Evolutionary conservation across 2,113 vertebrate genomes (phyloP), one percentile per base, ranked within the genome.

Genomic region (Origma solitaria): DNA sequence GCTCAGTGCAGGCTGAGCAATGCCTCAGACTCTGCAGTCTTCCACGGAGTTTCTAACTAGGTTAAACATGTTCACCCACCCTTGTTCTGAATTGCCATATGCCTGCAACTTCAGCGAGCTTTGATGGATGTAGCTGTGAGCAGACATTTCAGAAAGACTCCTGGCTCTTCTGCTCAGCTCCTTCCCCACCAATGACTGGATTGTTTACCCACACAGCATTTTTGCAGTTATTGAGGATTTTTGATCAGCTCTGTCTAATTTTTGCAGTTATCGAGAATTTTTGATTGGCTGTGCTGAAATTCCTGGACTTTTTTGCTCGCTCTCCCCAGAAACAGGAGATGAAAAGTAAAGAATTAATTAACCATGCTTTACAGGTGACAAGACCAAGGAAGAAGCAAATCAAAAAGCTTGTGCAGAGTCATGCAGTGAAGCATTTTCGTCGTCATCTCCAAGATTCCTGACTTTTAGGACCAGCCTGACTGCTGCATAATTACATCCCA

Each of bases 41-140:
- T 91, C 75, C 90, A 62, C 30, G 2, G 87, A 92, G 64, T 72
- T 94, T 75, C 85, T 93, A 90, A 88, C 86, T 95, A 92, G 92
- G 85, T 88, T 91, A 94, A 94, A 88, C 47, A 65, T 85, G 68
- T 92, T 92, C 87, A 81, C 60, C 87, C 94, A 83, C 66, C 91
- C 83, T 84, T 89, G 62, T 79, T 91, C 88, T 96, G 86, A 91
- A 91, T 44, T 86, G 89, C 86, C 88, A 84, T 94, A 94, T 91
- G 83, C 77, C 92, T 91, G 84, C 71, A 89, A 37, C 87, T 95
- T 75, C 75, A 90, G 54, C 6, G 40, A 88, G 89, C 42, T 88
- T 83, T 92, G 80, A 86, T 88, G 65, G 83, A 88, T 84, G 23
- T 33, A 90, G 73, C 91, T 94, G 58, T 65, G 80, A 86, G 73